Evolutionary conservation across 2,888 invertebrate species (phyloP).

Genomic region (Eupithecia insigniata): DNA sequence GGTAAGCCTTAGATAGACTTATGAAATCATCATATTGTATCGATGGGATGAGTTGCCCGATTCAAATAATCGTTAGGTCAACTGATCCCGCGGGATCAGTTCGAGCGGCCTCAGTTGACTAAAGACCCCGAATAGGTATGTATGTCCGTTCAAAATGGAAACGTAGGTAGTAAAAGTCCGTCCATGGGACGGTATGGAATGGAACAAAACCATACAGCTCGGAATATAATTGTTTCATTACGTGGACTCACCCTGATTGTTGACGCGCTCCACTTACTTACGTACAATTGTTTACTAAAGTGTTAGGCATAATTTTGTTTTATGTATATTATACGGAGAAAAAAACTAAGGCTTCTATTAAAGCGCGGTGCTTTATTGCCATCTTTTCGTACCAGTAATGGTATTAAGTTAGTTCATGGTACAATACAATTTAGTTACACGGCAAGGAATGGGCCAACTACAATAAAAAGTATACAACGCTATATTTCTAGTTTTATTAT

Average conservation of each 20-base stretch:
- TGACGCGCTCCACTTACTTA: slow-evolving; percentile 72
- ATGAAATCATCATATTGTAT: not conserved
- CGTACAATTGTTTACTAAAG: slow-evolving; percentile 54
- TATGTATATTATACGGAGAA: not conserved
- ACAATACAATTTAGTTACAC: slow-evolving; percentile 1
- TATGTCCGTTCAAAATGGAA: slow-evolving; percentile 18
- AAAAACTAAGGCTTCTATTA: not conserved
- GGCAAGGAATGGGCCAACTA: not conserved
- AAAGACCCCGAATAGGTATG: no score
- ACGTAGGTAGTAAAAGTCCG: slow-evolving; percentile 17
- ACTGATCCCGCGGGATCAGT: no score
- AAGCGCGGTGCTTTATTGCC: not conserved
- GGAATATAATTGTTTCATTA: slow-evolving; percentile 63
- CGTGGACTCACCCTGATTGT: slow-evolving; percentile 82
- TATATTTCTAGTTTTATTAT: not conserved
- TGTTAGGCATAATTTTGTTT: slow-evolving; percentile 19
- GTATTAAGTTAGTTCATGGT: slow-evolving; percentile 4
- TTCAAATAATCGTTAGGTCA: no score
- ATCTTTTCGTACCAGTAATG: not conserved
- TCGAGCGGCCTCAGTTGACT: no score
- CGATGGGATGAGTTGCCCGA: no score
- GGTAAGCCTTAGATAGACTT: not conserved
- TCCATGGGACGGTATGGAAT: slow-evolving; percentile 35
- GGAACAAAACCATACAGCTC: slow-evolving; percentile 45
- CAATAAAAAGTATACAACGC: not conserved